Base-by-base conservation (phyloP, 2,888 invertebrate species). In the Lottia scabra region DNA sequence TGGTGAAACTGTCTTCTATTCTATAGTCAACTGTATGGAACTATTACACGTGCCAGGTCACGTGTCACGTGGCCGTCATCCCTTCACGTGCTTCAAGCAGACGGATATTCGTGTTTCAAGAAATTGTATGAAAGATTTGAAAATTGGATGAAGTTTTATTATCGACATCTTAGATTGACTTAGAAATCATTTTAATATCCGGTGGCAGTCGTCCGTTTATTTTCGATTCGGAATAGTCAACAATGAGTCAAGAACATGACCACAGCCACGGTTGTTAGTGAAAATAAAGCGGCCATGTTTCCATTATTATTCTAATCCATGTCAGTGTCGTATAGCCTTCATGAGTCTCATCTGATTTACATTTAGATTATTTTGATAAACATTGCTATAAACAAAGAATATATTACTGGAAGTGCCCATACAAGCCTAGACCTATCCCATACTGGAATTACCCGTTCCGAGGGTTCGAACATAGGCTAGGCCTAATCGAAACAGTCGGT, bases 151-250 rank as follows among this genome's bases (percentile, higher is more conserved):
- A 19, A 23, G 23, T 23, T 23, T 56, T 56, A 56, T 56, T 23
- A 56, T 56, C 56, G 19, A 56, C 56, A 56, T 56, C 56, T 56
- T 56, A n/a, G 23, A 19, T 56, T 56, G 56, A 56, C 56, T 56
- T 56, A 56, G 23, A 23, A 56, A 56, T 56, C 19, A 56, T 56
- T 56, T 56, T 56, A 56, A 56, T 56, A 56, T 56, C 56, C 56
- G 56, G 23, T 56, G 56, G 56, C 56, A 13, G 56, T 56, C 56
- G 56, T 19, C 23, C 56, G 56, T 56, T 56, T 56, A 23, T 56
- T 56, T 56, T 56, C 56, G 23, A 23, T 23, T 56, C 56, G 10
- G 23, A 3, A 23, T 56, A 23, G 56, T 56, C 56, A 56, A 56
- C 56, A 56, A 56, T 56, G 56, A 56, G 56, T 56, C 56, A 56